Base-by-base conservation (phyloP, 2,888 invertebrate genomes). In the Ceriagrion tenellum region DNA sequence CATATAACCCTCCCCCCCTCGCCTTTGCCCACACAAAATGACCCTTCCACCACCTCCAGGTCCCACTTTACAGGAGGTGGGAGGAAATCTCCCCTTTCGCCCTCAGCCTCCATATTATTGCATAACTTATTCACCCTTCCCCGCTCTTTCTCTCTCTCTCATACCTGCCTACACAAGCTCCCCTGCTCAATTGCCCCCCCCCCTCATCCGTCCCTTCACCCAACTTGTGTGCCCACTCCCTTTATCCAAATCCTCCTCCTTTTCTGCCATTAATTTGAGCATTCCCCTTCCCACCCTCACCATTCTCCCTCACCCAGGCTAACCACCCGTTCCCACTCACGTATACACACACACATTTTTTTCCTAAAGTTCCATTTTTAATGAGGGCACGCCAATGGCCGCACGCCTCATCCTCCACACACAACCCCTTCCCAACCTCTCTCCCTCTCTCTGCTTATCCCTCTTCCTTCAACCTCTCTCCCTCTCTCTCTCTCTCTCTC, bases 61-160 rank as follows among this genome's bases (percentile, higher is more conserved):
- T 26, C 81, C 81, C 30, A 3, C 35, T 26, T 20, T 12, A 59
- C 12, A 3, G 10, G 26, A 2, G 69, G 26, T 10, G 47, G 81
- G 81, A 81, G n/a, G 59, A 81, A 35, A 81, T 35, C 81, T 81
- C 35, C 2, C 35, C 30, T 0, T 13, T 4, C 30, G 35, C 35
- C 30, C 35, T 81, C n/a, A 6, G 10, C n/a, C 69, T 12, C 81
- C 81, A 35, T 81, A 35, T 81, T 35, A 81, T 81, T 35, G 35
- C 81, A 81, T 81, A 81, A 81, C 81, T 81, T 81, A 81, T 81
- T 81, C 81, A 81, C 81, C 81, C 81, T 35, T 35, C 81, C 35
- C 30, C 26, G 35, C 59, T 20, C 59, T 16, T 59, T 59, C 59
- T 20, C 56, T 16, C 56, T 56, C 56, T 56, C 59, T 4, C 47